Base-by-base conservation (phyloP, 2,888 invertebrate species). In the Lumbricus terrestris region DNA sequence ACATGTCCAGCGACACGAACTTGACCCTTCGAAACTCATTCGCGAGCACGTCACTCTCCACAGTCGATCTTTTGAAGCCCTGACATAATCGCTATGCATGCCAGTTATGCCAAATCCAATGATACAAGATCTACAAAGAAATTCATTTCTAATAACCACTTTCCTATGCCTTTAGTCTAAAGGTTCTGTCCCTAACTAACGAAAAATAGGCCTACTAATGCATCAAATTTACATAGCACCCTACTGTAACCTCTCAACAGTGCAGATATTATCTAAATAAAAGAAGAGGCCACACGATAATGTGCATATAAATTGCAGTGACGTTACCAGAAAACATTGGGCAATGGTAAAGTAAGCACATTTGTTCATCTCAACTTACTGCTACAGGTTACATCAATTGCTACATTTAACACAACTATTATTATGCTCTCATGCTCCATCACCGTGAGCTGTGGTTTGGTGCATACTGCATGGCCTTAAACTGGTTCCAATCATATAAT, bases 101-200 rank as follows among this genome's bases (percentile, higher is more conserved):
- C 69, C 69, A 69, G 69, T 69, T 69, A 69, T 69, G 69, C 69
- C 69, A 69, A 69, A 69, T 69, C 69, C 69, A 69, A 69, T 69
- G 6, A 69, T 69, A n/a, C 69, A 69, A 5, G 69, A 69, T 13
- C 69, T 69, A 69, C n/a, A 69, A 47, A 23, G 23, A 6, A 47
- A 47, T 6, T n/a, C 20, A 23, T 47, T 47, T 23, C 23, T 47
- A 23, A 47, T 47, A 47, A 47, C 47, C 1, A 11, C 20, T 47
- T 47, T 47, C n/a, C n/a, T 69, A 69, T 16, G 13, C 69, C n/a
- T n/a, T 69, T n/a, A n/a, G n/a, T n/a, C n/a, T n/a, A 69, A 69
- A 69, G 8, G 69, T 13, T 69, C 29, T 69, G 69, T n/a, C n/a
- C 69, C 1, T 69, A n/a, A 69, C 1, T 69, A n/a, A 69, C 69